These are phyloP conservation scores for Eclectus roratus DNA, from an alignment of 2,113 vertebrate genomes.

Conservation along the genomic window DNA sequence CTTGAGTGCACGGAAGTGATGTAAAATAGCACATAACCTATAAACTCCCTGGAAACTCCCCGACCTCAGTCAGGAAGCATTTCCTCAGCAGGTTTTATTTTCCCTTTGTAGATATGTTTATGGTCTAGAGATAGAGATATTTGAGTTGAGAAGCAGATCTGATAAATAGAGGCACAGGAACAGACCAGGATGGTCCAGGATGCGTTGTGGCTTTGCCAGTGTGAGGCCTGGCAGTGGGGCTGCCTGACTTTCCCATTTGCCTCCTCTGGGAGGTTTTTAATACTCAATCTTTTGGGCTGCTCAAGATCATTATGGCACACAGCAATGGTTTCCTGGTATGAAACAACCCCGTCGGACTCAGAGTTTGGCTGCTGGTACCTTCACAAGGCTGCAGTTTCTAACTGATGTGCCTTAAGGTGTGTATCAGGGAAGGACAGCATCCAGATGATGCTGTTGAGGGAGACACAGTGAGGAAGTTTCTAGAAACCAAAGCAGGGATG, in stretches of 20 bases:
- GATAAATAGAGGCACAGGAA: background rate
- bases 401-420: too few species aligned
- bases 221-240: background rate
- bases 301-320: background rate
- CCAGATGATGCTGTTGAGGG: background rate
- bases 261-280: background rate
- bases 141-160: background rate
- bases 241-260: background rate
- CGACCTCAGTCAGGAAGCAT: background rate
- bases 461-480: rapidly evolving
- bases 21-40: background rate
- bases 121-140: background rate
- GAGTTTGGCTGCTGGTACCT: background rate
- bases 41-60: background rate
- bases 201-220: background rate
- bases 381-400: background rate
- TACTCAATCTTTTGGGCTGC: background rate
- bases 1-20: background rate
- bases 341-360: background rate
- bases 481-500: background rate
- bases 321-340: background rate
- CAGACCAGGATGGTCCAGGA: background rate
- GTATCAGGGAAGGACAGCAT: rapidly evolving
- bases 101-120: background rate
- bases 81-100: background rate